Percentiles rank a stretch among this genome's conserved stretches.
Evolutionary conservation across 1,140 invertebrate species (phyloP).

Genomic region (Eulimnadia texana): DNA sequence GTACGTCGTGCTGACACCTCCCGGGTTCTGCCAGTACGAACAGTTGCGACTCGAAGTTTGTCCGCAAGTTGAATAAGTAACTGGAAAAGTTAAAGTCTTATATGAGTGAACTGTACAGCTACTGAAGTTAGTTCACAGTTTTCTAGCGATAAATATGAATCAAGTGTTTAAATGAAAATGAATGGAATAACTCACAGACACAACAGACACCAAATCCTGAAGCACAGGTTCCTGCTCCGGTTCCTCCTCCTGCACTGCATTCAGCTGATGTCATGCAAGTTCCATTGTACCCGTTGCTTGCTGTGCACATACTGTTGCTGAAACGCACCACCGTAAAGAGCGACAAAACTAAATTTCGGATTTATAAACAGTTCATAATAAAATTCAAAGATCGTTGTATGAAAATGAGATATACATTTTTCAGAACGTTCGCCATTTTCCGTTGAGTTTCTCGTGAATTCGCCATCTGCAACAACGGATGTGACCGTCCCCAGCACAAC

Average conservation of each 20-base stretch:
- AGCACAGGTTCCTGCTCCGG: slow-evolving; percentile 21
- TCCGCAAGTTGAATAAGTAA: background rate
- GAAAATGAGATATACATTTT: too few relatives aligned
- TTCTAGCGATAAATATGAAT: too few relatives aligned
- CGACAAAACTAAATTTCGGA: slow-evolving; percentile 13
- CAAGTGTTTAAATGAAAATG: too few relatives aligned
- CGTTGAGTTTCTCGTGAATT: too few relatives aligned
- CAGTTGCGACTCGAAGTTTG: slow-evolving; percentile 4
- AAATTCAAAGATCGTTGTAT: too few relatives aligned
- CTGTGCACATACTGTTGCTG: slow-evolving; percentile 11
- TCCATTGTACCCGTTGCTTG: slow-evolving; percentile 17
- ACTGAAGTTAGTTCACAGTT: too few relatives aligned
- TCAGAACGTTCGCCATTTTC: too few relatives aligned
- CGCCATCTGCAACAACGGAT: too few relatives aligned
- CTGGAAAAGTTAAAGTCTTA: too few relatives aligned
- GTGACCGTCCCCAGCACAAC: too few relatives aligned
- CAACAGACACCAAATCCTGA: slow-evolving; percentile 25
- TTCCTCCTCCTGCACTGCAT: slow-evolving; percentile 22
- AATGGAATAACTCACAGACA: slow-evolving; percentile 24
- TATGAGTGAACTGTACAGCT: too few relatives aligned
- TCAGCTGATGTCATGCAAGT: slow-evolving; percentile 26
- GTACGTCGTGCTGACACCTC: background rate
- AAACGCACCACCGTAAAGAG: slow-evolving; percentile 16
- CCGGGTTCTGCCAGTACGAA: slow-evolving; percentile 13
- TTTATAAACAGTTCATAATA: too few relatives aligned